Evolutionary conservation across 2,797 vertebrate genomes (phyloP), one percentile per base, ranked within the genome.

Genomic region (Pipistrellus kuhlii): DNA sequence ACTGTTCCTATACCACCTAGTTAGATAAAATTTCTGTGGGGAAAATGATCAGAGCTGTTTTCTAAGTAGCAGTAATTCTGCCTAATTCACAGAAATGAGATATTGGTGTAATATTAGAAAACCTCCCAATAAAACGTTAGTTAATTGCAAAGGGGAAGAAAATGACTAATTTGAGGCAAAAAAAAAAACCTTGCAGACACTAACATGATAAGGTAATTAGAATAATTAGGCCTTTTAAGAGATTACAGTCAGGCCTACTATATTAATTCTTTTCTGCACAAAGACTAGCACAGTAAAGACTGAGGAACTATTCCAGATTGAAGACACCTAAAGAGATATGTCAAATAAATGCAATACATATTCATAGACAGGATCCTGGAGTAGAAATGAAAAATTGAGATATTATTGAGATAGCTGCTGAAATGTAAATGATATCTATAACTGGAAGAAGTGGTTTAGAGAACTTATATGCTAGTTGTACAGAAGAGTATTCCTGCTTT

Each of bases 341-440:
- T 64, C 66, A 92, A 80, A 86, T 72, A 72, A 62, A 69, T 51
- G 53, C 32, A 80, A 53, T 53, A 86, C 18, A 51, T 51, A 51
- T 62, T 77, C 83, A 46, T 41, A 72, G 44, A 80, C 25, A 72
- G 75, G 27, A 81, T 44, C 35, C 32, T 72, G 3, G 53, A 71
- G 53, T 32, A 80, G 41, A 92, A 86, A 86, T 35, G 11, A 57
- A 62, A 86, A 86, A 41, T 32, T 51, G 13, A 92, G 41, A 86
- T 59, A 48, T 25, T 51, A 68, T 20, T 86, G 53, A 46, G 46
- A 13, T 46, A 72, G 55, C n/a, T 92, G 15, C 51, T 18, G 27
- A 51, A 92, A 72, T 20, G 27, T 18, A 9, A 78, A 64, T 51
- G 53, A 44, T 78, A 6, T 51, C 20, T 55, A n/a, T 27, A 57